phyloP scores from a whole-genome alignment of 2,797 vertebrate species.

The Phalanger gymnotis region DNA sequence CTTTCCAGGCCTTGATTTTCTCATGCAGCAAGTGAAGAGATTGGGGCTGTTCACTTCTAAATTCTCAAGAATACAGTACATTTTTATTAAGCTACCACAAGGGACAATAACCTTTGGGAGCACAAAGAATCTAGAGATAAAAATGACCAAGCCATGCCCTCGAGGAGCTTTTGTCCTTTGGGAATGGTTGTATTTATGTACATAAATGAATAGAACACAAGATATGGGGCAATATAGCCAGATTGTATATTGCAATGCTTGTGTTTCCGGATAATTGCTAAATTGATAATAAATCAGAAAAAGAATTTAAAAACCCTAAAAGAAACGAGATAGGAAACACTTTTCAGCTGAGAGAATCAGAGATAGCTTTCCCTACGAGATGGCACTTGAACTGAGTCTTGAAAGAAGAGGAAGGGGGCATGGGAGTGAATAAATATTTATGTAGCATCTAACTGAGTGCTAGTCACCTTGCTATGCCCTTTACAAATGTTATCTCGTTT shows the following conservation, averaged over 20 bases:
- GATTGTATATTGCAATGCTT: no score
- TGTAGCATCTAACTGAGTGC: background rate
- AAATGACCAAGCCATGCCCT: background rate
- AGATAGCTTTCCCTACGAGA: background rate
- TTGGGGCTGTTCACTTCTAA: background rate
- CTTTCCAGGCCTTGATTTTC: background rate
- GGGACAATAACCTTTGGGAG: background rate
- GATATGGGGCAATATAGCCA: background rate
- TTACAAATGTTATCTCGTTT: background rate
- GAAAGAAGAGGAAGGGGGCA: background rate
- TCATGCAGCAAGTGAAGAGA: background rate
- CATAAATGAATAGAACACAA: background rate
- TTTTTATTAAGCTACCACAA: background rate
- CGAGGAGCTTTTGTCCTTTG: background rate
- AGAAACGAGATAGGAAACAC: background rate
- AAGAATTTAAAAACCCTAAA: background rate
- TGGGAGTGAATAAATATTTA: background rate
- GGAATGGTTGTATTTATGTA: background rate
- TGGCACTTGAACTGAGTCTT: background rate
- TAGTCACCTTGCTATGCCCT: background rate
- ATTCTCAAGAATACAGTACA: background rate
- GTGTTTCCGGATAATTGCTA: background rate
- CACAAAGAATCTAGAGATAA: background rate
- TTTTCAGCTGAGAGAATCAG: background rate
- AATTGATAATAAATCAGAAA: background rate